A percentile compares a stretch with the other conserved stretches of the same genome.
phyloP scores from a whole-genome alignment of 53 echinoderm and acorn worm species.

The Hippasteria phrygiana region DNA sequence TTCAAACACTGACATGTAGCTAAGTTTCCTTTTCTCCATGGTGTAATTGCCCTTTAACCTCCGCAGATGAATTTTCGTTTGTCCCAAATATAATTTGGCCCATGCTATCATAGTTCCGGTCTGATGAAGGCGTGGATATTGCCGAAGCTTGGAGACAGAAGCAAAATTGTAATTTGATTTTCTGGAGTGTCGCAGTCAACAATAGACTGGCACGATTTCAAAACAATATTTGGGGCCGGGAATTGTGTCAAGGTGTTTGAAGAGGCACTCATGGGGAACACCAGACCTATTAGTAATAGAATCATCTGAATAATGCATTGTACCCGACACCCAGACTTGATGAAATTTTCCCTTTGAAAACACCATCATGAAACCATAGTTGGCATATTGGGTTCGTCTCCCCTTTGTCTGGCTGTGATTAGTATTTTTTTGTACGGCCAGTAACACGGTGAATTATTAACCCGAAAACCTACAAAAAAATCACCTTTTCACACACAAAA shows the following conservation, averaged over 20 bases:
- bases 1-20: no score
- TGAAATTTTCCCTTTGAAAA: conserved; percentile 15
- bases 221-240: conserved; percentile 22
- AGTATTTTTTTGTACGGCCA: background rate
- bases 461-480: conserved; percentile 42
- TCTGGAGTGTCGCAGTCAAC: background rate
- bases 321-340: background rate
- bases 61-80: no score
- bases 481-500: conserved; percentile 20
- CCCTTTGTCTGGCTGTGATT: conserved; percentile 30
- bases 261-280: conserved; percentile 22
- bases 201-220: conserved; percentile 18
- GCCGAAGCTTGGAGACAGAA: background rate
- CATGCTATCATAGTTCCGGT: background rate
- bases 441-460: conserved; percentile 41
- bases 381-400: conserved; percentile 14
- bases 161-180: conserved; percentile 34
- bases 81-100: no score
- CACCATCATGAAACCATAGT: conserved; percentile 31
- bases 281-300: conserved; percentile 15
- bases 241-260: conserved; percentile 42
- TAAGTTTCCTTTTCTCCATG: no score
- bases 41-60: no score
- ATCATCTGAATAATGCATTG: conserved; percentile 41
- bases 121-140: background rate